phyloP scores from a whole-genome alignment of 2,888 invertebrate species.

The Autographa pulchrina region DNA sequence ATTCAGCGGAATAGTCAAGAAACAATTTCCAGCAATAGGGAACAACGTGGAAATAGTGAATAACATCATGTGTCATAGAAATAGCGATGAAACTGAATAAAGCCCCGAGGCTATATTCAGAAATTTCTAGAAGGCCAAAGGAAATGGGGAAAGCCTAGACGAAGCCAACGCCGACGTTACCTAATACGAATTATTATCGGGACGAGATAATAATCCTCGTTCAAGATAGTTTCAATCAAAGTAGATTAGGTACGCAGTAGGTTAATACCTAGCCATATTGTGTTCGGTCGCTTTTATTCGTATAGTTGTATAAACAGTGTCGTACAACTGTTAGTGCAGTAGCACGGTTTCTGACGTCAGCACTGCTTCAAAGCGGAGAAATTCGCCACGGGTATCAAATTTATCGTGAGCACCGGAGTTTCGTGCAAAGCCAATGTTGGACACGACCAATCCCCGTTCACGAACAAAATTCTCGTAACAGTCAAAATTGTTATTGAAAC shows the following conservation, averaged over 20 bases:
- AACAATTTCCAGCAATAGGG: too few species aligned
- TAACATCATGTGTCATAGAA: too few species aligned
- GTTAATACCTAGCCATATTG: conserved; percentile 1
- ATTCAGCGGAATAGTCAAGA: too few species aligned
- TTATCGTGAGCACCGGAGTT: conserved; percentile 60
- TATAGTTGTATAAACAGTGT: conserved; percentile 36
- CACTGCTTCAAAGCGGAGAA: conserved; percentile 61
- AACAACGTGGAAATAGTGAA: too few species aligned
- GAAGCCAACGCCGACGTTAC: too few species aligned
- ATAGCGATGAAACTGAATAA: too few species aligned
- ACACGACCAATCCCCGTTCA: conserved; percentile 64
- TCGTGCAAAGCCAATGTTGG: conserved; percentile 70
- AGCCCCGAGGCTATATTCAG: too few species aligned
- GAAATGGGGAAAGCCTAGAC: too few species aligned
- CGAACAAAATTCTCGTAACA: conserved; percentile 50
- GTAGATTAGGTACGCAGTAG: background rate
- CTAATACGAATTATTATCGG: too few species aligned
- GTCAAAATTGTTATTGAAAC: conserved; percentile 49
- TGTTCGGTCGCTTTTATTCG: conserved; percentile 19
- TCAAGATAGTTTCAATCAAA: background rate
- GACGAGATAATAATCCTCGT: too few species aligned
- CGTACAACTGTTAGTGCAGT: conserved; percentile 50
- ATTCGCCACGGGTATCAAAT: conserved; percentile 73
- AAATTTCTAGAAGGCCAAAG: too few species aligned
- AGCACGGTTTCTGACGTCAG: conserved; percentile 42